phyloP scores from a whole-genome alignment of 1,140 invertebrate species.

The Thereuonema tuberculata region DNA sequence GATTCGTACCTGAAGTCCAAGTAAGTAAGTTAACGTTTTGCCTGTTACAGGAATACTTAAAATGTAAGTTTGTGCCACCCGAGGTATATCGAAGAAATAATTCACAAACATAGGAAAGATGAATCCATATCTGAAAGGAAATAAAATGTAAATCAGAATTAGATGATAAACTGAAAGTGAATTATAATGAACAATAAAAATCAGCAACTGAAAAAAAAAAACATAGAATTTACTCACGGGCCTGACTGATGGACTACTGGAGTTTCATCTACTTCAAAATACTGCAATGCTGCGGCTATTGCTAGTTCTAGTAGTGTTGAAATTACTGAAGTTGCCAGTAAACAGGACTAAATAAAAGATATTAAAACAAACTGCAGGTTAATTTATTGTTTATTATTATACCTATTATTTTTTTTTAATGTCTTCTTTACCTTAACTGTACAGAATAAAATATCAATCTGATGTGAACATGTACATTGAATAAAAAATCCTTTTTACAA shows the following conservation, averaged over 20 bases:
- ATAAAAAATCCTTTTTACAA: too few species aligned
- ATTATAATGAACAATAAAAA: neutral
- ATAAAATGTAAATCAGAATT: neutral
- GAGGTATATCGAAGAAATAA: slow-evolving; percentile 41
- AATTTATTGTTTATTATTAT: too few species aligned
- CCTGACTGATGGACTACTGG: neutral
- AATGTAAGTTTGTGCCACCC: slow-evolving; percentile 35
- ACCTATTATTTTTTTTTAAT: too few species aligned
- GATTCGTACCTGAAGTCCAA: slow-evolving; percentile 36
- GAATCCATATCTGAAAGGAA: slow-evolving; percentile 30
- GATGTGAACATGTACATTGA: too few species aligned
- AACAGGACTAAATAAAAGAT: slow-evolving; percentile 25
- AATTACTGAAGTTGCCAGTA: slow-evolving; percentile 33
- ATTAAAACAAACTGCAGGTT: too few species aligned
- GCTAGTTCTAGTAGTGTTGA: slow-evolving; percentile 31
- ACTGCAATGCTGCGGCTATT: slow-evolving; percentile 26
- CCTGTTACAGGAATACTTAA: slow-evolving; percentile 40
- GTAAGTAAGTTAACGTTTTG: slow-evolving; percentile 40
- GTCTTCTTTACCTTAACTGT: too few species aligned
- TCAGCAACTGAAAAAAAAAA: neutral
- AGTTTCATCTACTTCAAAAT: slow-evolving; percentile 24
- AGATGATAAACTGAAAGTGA: neutral
- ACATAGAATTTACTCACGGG: slow-evolving; percentile 2
- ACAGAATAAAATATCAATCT: too few species aligned
- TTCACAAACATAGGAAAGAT: slow-evolving; percentile 36